Evolutionary conservation across 2,888 invertebrate species (phyloP).

Genomic region (Oscheius myriophilus): DNA sequence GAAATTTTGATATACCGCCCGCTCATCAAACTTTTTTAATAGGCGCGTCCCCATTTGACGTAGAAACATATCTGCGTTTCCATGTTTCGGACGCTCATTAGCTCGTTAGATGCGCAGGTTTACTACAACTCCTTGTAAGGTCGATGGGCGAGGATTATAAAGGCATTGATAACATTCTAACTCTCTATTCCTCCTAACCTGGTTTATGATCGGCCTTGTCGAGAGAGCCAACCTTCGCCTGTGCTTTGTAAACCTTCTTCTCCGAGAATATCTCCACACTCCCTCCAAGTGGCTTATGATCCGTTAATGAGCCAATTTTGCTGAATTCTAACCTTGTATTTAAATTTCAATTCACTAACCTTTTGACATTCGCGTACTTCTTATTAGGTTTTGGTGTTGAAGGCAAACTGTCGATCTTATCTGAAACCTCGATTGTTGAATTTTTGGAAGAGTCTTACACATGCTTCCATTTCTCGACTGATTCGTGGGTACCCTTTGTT

Average conservation of each 20-base stretch:
- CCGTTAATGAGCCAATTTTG: constrained; percentile 55
- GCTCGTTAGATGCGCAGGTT: too few relatives aligned
- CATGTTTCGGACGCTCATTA: too few relatives aligned
- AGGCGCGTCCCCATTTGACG: too few relatives aligned
- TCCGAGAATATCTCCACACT: constrained; percentile 65
- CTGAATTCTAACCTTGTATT: constrained; percentile 22
- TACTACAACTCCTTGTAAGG: too few relatives aligned
- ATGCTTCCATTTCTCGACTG: constrained; percentile 16
- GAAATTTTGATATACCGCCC: too few relatives aligned
- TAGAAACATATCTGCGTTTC: too few relatives aligned
- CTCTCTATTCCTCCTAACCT: too few relatives aligned
- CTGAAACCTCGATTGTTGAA: constrained; percentile 8
- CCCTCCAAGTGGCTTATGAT: constrained; percentile 58
- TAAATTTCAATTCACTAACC: constrained; percentile 20
- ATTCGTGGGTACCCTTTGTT: constrained; percentile 1
- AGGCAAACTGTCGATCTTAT: constrained; percentile 12
- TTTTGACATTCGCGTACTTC: constrained; percentile 58
- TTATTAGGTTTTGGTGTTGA: constrained; percentile 54
- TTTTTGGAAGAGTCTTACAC: constrained; percentile 3
- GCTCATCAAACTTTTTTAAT: too few relatives aligned
- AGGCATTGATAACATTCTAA: too few relatives aligned
- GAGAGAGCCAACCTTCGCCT: constrained; percentile 58
- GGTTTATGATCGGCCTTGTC: constrained; percentile 58
- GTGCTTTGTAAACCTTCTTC: constrained; percentile 47
- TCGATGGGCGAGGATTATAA: too few relatives aligned